phyloP scores from a whole-genome alignment of 2,888 invertebrate species.

The Caenorhabditis virilis region DNA sequence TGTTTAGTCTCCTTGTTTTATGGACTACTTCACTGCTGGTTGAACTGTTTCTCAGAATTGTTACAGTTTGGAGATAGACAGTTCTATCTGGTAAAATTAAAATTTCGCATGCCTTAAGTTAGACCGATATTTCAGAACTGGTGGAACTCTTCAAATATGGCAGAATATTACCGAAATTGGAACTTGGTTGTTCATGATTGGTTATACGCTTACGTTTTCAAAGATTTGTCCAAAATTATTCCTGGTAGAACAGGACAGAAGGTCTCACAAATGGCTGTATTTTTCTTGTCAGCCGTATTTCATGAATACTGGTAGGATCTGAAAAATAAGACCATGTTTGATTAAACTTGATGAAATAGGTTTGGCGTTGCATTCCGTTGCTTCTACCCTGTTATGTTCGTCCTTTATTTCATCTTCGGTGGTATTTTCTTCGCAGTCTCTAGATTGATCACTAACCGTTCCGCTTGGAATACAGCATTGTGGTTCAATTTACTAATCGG shows the following conservation, averaged over 20 bases:
- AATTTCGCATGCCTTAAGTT: background rate
- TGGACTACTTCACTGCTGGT: conserved; percentile 85
- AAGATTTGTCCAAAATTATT: conserved; percentile 34
- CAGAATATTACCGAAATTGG: conserved; percentile 86
- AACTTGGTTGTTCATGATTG: conserved; percentile 92
- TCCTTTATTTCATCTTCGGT: conserved; percentile 80
- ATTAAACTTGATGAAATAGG: conserved; percentile 8
- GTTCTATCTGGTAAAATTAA: conserved; percentile 74
- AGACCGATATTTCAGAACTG: conserved; percentile 77
- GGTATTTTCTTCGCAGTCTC: conserved; percentile 71
- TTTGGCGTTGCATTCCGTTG: conserved; percentile 81
- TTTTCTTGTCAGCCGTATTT: conserved; percentile 82
- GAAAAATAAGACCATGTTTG: background rate
- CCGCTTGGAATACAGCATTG: conserved; percentile 80
- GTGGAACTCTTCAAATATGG: conserved; percentile 88
- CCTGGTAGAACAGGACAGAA: conserved; percentile 49
- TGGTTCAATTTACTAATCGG: conserved; percentile 83
- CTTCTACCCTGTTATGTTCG: conserved; percentile 84
- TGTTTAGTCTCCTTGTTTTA: conserved; percentile 82
- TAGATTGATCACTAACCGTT: conserved; percentile 69
- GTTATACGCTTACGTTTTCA: conserved; percentile 82
- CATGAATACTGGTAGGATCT: conserved; percentile 80
- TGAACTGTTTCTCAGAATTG: conserved; percentile 88
- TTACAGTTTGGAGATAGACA: conserved; percentile 84
- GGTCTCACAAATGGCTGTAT: conserved; percentile 76